A percentile compares a stretch with the other conserved stretches of the same genome.
These are phyloP conservation scores for Shinisaurus crocodilurus DNA, from an alignment of 2,113 vertebrate species.

Conservation along the genomic window DNA sequence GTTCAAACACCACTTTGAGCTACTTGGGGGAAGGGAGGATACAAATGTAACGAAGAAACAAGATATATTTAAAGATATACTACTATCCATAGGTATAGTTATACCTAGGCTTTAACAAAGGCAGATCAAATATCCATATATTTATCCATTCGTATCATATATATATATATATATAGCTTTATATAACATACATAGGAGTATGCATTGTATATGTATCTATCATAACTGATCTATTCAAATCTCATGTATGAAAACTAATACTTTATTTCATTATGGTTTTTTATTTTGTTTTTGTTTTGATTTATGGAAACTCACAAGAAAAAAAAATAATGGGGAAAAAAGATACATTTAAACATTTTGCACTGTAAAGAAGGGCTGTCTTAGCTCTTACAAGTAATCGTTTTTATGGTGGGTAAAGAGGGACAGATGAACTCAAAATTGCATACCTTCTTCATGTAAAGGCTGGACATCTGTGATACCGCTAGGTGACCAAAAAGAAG, in stretches of 20 bases:
- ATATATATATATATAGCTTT: no score
- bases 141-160: no score
- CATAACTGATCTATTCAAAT: no score
- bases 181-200: no score
- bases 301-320: no score
- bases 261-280: no score
- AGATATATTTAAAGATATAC: not conserved
- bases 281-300: no score
- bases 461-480: slow-evolving; percentile 80
- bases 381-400: not conserved
- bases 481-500: slow-evolving; percentile 86
- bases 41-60: not conserved
- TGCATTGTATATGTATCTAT: no score
- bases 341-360: not conserved
- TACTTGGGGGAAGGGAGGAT: not conserved
- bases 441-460: slow-evolving; percentile 83
- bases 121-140: no score
- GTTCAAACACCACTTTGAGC: not conserved
- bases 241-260: no score
- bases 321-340: not conserved
- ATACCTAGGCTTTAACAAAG: no score
- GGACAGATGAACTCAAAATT: not conserved
- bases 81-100: no score
- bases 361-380: not conserved
- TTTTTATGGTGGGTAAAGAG: not conserved